phyloP scores from a whole-genome alignment of 2,797 vertebrate species.

The Hippoglossus hippoglossus region DNA sequence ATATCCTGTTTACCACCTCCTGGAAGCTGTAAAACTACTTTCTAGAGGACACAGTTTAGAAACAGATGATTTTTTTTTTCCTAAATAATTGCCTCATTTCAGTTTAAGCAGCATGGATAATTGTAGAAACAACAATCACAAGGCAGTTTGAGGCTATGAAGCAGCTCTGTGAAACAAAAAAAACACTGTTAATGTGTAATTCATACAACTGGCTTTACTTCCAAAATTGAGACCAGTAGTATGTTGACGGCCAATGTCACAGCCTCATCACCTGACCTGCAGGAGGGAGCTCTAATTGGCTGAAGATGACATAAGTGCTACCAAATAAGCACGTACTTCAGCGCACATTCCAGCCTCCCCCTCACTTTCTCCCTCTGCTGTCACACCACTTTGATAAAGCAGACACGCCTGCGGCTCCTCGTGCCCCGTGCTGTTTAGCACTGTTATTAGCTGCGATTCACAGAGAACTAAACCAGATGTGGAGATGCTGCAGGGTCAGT shows the following conservation, averaged over 20 bases:
- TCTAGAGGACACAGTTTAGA: not conserved
- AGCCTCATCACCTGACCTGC: constrained; percentile 15
- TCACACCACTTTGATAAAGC: constrained; percentile 13
- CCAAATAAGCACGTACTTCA: not conserved
- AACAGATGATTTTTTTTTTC: not conserved
- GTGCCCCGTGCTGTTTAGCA: constrained; percentile 32
- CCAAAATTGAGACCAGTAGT: constrained; percentile 1
- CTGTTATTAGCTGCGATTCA: constrained; percentile 50
- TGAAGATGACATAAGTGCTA: constrained; percentile 8
- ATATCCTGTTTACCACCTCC: constrained; percentile 11
- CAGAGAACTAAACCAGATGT: constrained; percentile 70
- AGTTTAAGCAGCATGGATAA: constrained; percentile 1
- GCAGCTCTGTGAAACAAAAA: constrained; percentile 23
- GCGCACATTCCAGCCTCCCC: constrained; percentile 7
- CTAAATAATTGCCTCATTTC: not conserved
- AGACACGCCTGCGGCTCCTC: constrained; percentile 10
- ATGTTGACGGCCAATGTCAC: constrained; percentile 4
- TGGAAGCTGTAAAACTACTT: constrained; percentile 18
- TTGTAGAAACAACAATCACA: not conserved
- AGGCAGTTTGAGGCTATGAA: not conserved
- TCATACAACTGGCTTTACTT: too few species aligned
- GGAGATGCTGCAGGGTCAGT: constrained; percentile 52
- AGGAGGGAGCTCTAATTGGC: constrained; percentile 6
- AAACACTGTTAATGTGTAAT: too few species aligned
- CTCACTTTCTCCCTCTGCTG: constrained; percentile 17